These are phyloP conservation scores for Xiphorhynchus erythropygius DNA, from an alignment of 2,797 vertebrate genomes.

Conservation along the genomic window DNA sequence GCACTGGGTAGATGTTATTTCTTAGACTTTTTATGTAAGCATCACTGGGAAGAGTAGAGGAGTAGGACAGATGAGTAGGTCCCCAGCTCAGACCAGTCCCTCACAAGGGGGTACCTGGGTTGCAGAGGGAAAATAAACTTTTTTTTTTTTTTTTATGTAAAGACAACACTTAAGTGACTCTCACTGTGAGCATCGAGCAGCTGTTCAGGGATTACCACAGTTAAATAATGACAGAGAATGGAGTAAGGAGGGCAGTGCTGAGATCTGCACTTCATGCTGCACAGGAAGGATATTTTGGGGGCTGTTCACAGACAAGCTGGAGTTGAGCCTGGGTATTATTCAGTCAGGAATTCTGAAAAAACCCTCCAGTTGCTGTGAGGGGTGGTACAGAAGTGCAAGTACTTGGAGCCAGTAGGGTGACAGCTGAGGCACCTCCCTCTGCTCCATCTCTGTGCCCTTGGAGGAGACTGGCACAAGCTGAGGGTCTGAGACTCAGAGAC, in stretches of 20 bases:
- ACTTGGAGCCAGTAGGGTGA: background rate
- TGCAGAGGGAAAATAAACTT: background rate
- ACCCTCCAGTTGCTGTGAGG: background rate
- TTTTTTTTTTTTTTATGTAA: background rate
- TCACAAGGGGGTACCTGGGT: background rate
- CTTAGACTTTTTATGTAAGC: background rate
- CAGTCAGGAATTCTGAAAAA: background rate
- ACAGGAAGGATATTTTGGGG: background rate
- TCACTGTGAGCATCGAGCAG: background rate
- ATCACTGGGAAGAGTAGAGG: background rate
- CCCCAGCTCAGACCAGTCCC: background rate
- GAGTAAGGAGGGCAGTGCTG: background rate
- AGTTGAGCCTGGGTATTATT: background rate
- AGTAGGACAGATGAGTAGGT: background rate
- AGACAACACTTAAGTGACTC: background rate
- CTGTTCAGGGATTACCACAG: background rate
- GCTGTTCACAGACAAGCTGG: background rate
- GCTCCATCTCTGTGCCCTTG: background rate
- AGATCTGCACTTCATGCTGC: background rate
- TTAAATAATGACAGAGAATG: background rate
- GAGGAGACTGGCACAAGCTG: background rate
- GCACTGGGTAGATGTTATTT: background rate
- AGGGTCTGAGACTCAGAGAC: too few relatives aligned
- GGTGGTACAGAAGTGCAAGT: background rate
- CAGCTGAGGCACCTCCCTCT: background rate